phyloP scores from a whole-genome alignment of 1,140 invertebrate species.

The Danaus plexippus region DNA sequence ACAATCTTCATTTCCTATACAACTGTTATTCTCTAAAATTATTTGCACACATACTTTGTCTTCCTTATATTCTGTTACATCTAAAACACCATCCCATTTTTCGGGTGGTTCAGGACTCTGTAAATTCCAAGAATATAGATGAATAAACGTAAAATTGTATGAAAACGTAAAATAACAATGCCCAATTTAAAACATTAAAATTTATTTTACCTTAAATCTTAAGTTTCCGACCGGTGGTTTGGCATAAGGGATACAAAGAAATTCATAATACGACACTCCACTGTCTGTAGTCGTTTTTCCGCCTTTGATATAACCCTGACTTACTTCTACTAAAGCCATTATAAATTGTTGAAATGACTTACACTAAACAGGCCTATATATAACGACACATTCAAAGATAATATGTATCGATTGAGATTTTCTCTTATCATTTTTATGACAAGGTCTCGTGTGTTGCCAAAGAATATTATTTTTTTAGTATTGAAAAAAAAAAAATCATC shows the following conservation, averaged over 20 bases:
- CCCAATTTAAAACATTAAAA: background rate
- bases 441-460: too few relatives aligned
- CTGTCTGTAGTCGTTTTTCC: constrained; percentile 23
- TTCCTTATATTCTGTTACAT: constrained; percentile 24
- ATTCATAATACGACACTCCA: constrained; percentile 37
- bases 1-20: constrained; percentile 40
- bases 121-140: constrained; percentile 10
- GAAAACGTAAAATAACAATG: constrained; percentile 5
- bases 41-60: constrained; percentile 22
- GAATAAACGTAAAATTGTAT: constrained; percentile 1
- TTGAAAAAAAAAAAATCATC: too few relatives aligned
- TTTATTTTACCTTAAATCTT: constrained; percentile 37
- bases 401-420: too few relatives aligned
- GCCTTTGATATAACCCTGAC: constrained; percentile 32
- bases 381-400: too few relatives aligned
- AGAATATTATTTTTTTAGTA: too few relatives aligned
- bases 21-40: constrained; percentile 7
- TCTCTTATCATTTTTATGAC: too few relatives aligned
- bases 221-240: constrained; percentile 38
- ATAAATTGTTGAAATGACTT: constrained; percentile 4
- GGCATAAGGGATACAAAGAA: constrained; percentile 39
- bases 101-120: constrained; percentile 27
- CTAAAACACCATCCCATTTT: constrained; percentile 34
- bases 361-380: background rate
- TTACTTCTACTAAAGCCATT: constrained; percentile 23